Evolutionary conservation across 2,113 vertebrate species (phyloP).

Genomic region (Sinocyclocheilus anophthalmus): DNA sequence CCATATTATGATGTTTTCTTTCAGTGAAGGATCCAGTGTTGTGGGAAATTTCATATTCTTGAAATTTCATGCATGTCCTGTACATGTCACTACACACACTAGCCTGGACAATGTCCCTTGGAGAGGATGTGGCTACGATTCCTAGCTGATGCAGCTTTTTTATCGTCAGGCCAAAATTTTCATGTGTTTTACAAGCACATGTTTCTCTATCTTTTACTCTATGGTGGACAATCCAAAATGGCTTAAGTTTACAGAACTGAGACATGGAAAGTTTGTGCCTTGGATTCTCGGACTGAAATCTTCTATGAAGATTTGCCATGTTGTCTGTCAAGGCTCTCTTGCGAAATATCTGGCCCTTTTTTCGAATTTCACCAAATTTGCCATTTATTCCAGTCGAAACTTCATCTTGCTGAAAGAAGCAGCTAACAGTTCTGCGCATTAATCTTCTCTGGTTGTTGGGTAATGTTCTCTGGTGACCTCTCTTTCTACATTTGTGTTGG

Average conservation of each 20-base stretch:
- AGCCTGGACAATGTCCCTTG: slow-evolving; percentile 34
- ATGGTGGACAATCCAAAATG: slow-evolving; percentile 35
- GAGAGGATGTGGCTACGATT: slow-evolving; percentile 40
- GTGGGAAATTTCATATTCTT: slow-evolving; percentile 28
- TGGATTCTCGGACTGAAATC: slow-evolving; percentile 41
- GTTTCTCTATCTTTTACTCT: slow-evolving; percentile 37
- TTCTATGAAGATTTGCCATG: slow-evolving; percentile 43
- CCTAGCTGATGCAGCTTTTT: slow-evolving; percentile 39
- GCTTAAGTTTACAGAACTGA: slow-evolving; percentile 45
- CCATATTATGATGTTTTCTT: slow-evolving; percentile 26
- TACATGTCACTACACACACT: slow-evolving; percentile 34
- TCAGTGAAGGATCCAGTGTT: slow-evolving; percentile 43
- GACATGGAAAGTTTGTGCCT: slow-evolving; percentile 33
- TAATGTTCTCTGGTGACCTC: slow-evolving; percentile 33
- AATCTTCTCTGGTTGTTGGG: slow-evolving; percentile 42
- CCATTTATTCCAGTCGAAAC: slow-evolving; percentile 39
- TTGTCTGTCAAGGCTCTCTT: slow-evolving; percentile 36
- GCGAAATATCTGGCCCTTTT: slow-evolving; percentile 46
- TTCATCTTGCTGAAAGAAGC: slow-evolving; percentile 45
- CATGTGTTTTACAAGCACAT: slow-evolving; percentile 30
- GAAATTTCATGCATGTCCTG: slow-evolving; percentile 34
- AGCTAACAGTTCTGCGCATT: slow-evolving; percentile 32
- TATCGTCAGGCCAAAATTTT: slow-evolving; percentile 30
- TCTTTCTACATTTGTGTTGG: background rate
- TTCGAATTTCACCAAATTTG: slow-evolving; percentile 41